Percentiles rank a stretch among this genome's conserved stretches.
Conservation (phyloP, 2,888 invertebrate species). For the Escarpia spicata region DNA sequence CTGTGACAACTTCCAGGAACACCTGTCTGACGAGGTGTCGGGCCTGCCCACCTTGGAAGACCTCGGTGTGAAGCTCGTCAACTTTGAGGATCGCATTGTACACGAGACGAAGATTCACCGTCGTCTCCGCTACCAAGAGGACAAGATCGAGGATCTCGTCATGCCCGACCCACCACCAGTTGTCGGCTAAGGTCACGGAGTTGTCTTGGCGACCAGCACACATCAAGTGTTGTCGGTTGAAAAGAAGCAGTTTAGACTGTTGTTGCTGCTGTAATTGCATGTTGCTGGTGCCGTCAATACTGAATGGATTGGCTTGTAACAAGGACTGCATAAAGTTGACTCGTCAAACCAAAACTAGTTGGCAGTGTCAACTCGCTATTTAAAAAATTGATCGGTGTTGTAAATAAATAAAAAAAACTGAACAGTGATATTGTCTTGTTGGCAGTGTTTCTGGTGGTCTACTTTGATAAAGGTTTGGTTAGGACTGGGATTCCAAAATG, state of each 20-base stretch:
- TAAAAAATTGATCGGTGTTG: neutral
- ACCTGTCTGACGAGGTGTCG: conserved; percentile 76
- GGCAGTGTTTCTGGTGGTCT: neutral
- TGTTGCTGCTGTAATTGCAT: neutral
- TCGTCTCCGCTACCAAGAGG: conserved; percentile 78
- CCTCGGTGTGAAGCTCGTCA: conserved; percentile 81
- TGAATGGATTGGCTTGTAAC: neutral
- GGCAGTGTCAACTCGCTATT: neutral
- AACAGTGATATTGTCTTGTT: neutral
- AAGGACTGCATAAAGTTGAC: neutral
- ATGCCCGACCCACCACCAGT: conserved; percentile 57
- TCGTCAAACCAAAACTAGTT: neutral
- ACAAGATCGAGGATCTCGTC: conserved; percentile 80
- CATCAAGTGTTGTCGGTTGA: neutral
- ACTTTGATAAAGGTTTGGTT: no score
- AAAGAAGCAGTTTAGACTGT: neutral
- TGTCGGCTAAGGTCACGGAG: conserved; percentile 25
- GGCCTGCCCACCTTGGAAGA: conserved; percentile 82
- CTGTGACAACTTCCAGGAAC: conserved; percentile 72
- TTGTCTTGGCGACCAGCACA: neutral
- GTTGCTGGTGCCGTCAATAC: neutral
- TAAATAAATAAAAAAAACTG: conserved; percentile 8
- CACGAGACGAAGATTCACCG: conserved; percentile 82
- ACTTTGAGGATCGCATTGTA: conserved; percentile 82
- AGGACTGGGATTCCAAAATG: no score